Percentiles rank a stretch among this genome's conserved stretches.
These are phyloP conservation scores for Leptothorax acervorum DNA, from an alignment of 2,888 invertebrate genomes.

Conservation along the genomic window DNA sequence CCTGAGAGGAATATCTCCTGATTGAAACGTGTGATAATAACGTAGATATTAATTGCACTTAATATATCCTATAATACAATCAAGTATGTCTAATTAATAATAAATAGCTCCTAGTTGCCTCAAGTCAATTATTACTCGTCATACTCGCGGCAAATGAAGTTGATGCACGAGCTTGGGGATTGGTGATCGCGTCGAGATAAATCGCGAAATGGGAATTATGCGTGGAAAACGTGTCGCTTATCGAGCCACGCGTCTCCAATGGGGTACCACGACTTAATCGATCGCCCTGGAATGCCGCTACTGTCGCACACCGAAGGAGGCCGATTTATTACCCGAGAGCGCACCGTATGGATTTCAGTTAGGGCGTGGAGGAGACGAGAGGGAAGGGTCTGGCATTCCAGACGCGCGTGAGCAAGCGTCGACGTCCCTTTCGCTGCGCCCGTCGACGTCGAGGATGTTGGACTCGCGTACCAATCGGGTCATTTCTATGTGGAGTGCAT, in stretches of 20 bases:
- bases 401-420: conserved; percentile 23
- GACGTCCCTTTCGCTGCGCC: conserved; percentile 63
- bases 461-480: conserved; percentile 50
- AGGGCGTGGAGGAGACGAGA: conserved; percentile 13
- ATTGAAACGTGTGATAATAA: conserved; percentile 12
- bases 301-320: conserved; percentile 59
- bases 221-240: conserved; percentile 62
- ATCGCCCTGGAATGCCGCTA: conserved; percentile 74
- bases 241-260: conserved; percentile 58
- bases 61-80: not conserved
- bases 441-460: conserved; percentile 35
- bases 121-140: not conserved
- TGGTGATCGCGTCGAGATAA: conserved; percentile 26
- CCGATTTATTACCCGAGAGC: conserved; percentile 72
- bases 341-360: conserved; percentile 59
- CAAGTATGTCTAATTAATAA: not conserved
- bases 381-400: conserved; percentile 57
- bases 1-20: not conserved
- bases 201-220: conserved; percentile 62
- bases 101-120: not conserved
- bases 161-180: not conserved
- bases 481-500: conserved; percentile 54
- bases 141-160: not conserved
- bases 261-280: conserved; percentile 74
- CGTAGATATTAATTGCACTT: conserved; percentile 10